These are phyloP conservation scores for Drosophila quasianomalipes DNA, from an alignment of 2,888 invertebrate genomes.

Conservation along the genomic window DNA sequence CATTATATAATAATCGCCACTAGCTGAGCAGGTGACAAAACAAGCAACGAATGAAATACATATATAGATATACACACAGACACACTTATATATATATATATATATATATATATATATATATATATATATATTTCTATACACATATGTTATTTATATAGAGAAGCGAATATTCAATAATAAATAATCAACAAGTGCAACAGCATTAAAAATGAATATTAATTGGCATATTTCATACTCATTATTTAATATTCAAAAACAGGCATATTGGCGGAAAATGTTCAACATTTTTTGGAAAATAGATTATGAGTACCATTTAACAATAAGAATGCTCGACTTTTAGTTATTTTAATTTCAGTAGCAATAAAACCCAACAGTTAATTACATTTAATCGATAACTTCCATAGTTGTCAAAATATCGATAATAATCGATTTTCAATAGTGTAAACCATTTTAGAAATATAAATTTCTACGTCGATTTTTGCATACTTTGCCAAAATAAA, in stretches of 20 bases:
- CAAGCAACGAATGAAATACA: constrained; percentile 3
- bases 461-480: neutral
- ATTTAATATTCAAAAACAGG: neutral
- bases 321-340: neutral
- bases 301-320: neutral
- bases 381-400: neutral
- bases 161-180: constrained; percentile 9
- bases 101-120: neutral
- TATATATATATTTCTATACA: neutral
- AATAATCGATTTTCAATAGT: neutral
- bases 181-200: constrained; percentile 18
- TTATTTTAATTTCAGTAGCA: neutral
- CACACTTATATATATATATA: neutral
- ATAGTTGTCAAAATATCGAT: neutral
- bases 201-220: constrained; percentile 19
- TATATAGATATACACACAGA: neutral
- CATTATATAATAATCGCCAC: constrained; percentile 14
- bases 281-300: neutral
- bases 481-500: neutral
- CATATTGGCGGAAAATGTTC: neutral
- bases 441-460: neutral
- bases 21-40: constrained; percentile 11
- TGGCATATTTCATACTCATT: constrained; percentile 28
- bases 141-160: neutral
- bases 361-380: neutral